phyloP scores from a whole-genome alignment of 2,113 vertebrate species.

The Spizaetus ornatus region DNA sequence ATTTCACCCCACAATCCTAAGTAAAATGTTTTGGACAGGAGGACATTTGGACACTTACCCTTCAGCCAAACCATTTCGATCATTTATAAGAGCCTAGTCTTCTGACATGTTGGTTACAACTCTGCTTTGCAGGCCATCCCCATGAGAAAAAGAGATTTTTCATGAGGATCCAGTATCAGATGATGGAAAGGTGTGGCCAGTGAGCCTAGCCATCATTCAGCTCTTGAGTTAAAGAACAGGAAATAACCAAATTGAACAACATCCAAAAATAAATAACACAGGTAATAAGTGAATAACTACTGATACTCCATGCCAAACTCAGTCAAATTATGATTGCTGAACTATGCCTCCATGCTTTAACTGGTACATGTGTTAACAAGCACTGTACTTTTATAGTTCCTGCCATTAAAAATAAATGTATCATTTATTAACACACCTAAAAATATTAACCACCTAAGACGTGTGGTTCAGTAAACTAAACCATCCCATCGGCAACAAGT shows the following conservation, averaged over 20 bases:
- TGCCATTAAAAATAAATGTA: conserved; percentile 12
- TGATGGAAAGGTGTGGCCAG: not conserved
- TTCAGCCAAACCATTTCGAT: not conserved
- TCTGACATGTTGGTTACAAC: not conserved
- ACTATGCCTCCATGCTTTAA: not conserved
- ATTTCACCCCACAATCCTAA: not conserved
- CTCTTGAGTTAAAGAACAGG: not conserved
- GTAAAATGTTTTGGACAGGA: not conserved
- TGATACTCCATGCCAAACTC: not conserved
- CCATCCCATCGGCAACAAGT: not conserved
- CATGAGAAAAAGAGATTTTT: not conserved
- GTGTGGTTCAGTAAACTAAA: not conserved
- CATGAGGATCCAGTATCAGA: not conserved
- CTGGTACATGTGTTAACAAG: not conserved
- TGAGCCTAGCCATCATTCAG: not conserved
- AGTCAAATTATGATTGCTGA: not conserved
- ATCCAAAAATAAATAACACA: not conserved
- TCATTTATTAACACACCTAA: not conserved
- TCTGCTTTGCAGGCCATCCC: not conserved
- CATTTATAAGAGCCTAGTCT: not conserved
- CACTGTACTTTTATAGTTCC: not conserved
- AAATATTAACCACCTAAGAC: not conserved
- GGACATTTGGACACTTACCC: not conserved
- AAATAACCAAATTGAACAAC: not conserved
- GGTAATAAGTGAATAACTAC: not conserved